Conservation (phyloP, 2,888 invertebrate genomes). For the Drosophila recens region DNA sequence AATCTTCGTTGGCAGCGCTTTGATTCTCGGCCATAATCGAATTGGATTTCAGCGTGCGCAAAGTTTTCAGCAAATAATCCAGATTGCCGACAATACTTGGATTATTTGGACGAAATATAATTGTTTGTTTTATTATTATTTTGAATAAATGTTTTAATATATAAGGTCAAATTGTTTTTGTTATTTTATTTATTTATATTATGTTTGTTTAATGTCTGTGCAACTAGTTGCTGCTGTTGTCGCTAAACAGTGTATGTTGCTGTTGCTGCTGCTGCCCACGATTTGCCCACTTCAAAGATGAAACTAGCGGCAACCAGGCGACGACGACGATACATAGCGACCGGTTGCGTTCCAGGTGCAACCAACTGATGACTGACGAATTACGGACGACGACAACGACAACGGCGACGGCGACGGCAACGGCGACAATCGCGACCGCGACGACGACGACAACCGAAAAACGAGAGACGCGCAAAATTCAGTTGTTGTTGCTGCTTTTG, state of each 20-base stretch:
- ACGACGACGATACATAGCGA: conserved; percentile 77
- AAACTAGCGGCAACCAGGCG: conserved; percentile 66
- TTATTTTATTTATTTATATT: background rate
- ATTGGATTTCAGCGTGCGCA: conserved; percentile 83
- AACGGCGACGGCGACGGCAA: background rate
- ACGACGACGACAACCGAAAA: conserved; percentile 37
- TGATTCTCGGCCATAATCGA: conserved; percentile 85
- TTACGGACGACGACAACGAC: conserved; percentile 24
- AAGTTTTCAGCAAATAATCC: conserved; percentile 84
- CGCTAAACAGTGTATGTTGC: conserved; percentile 28
- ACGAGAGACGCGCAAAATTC: conserved; percentile 34
- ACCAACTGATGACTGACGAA: conserved; percentile 43
- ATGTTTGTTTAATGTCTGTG: conserved; percentile 16
- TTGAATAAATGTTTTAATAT: conserved; percentile 17
- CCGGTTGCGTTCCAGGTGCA: conserved; percentile 59
- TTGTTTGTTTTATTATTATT: conserved; percentile 4
- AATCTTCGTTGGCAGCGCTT: conserved; percentile 85
- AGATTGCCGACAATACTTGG: conserved; percentile 77
- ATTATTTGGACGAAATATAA: conserved; percentile 57
- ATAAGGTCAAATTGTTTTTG: conserved; percentile 12
- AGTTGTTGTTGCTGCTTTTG: conserved; percentile 27
- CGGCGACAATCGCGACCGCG: conserved; percentile 15
- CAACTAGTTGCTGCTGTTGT: conserved; percentile 41
- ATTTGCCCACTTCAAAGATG: conserved; percentile 74
- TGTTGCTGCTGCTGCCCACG: conserved; percentile 39